These are phyloP conservation scores for Bembecia ichneumoniformis DNA, from an alignment of 2,888 invertebrate species.

Conservation along the genomic window DNA sequence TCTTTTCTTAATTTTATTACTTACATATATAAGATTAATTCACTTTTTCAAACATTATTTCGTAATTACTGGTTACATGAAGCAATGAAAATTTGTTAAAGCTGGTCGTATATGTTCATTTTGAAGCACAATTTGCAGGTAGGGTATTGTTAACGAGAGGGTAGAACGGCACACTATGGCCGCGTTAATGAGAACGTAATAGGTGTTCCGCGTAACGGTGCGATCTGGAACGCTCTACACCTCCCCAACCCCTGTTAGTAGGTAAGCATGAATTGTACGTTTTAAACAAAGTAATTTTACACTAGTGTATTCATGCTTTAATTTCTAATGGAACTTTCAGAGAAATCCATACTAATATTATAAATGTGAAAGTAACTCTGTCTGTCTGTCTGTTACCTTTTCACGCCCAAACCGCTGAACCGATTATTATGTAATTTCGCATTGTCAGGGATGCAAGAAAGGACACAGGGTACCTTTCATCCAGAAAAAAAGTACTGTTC, in stretches of 20 bases:
- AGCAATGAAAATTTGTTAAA: conserved; percentile 21
- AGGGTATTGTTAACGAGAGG: conserved; percentile 44
- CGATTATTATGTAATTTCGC: too few species aligned
- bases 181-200: conserved; percentile 55
- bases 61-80: neutral
- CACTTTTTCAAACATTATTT: too few species aligned
- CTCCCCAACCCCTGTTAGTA: conserved; percentile 15
- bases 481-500: too few species aligned
- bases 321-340: too few species aligned
- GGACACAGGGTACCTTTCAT: too few species aligned
- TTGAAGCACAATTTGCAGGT: conserved; percentile 39
- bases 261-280: conserved; percentile 22
- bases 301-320: conserved; percentile 8
- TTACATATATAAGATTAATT: too few species aligned
- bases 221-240: conserved; percentile 33
- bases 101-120: conserved; percentile 36
- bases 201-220: conserved; percentile 39
- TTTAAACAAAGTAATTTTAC: conserved; percentile 19
- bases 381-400: too few species aligned
- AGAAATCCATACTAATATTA: too few species aligned
- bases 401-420: too few species aligned
- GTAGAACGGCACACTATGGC: conserved; percentile 40
- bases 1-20: too few species aligned
- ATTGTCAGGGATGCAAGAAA: too few species aligned
- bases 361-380: too few species aligned